These are phyloP conservation scores for Sibirionetta formosa DNA, from an alignment of 2,797 vertebrate genomes.

Conservation along the genomic window DNA sequence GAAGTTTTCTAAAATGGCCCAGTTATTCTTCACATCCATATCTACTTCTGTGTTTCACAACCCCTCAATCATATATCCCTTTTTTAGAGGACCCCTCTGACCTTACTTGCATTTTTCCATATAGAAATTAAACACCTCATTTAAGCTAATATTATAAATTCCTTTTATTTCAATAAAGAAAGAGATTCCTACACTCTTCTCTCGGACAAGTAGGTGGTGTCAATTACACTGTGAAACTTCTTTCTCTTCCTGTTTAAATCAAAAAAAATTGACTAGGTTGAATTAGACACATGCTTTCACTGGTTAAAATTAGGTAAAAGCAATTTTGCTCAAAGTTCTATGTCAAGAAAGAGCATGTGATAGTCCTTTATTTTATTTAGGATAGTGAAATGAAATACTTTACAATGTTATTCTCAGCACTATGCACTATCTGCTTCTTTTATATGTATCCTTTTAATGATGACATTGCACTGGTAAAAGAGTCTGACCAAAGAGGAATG, in stretches of 20 bases:
- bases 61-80: not conserved
- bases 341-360: not conserved
- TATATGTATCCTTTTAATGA: not conserved
- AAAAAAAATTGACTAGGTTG: not conserved
- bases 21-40: not conserved
- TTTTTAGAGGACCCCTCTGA: not conserved
- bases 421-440: not conserved
- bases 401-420: not conserved
- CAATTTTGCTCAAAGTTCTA: not conserved
- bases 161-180: not conserved
- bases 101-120: not conserved
- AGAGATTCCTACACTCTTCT: not conserved
- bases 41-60: not conserved
- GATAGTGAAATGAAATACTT: conserved; percentile 31
- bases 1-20: not conserved
- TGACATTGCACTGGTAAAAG: not conserved
- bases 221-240: not conserved
- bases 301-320: not conserved
- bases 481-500: not conserved
- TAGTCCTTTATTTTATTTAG: not conserved
- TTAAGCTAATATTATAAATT: not conserved
- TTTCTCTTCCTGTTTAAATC: not conserved
- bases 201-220: not conserved
- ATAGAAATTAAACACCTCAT: not conserved
- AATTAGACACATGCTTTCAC: not conserved